Evolutionary conservation across 2,888 invertebrate species (phyloP).

Genomic region (Cerastis leucographa): DNA sequence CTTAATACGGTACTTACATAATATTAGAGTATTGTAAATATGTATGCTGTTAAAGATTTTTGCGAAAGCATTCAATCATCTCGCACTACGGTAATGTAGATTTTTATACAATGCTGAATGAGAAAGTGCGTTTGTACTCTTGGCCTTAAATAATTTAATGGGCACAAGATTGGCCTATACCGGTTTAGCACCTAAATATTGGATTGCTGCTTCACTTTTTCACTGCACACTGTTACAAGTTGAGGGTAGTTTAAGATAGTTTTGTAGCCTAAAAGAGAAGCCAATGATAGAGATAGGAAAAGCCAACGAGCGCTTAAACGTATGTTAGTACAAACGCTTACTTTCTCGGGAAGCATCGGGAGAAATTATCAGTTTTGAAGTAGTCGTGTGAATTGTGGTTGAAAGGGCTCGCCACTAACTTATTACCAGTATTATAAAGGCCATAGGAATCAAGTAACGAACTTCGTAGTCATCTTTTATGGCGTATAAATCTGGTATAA

Average conservation of each 20-base stretch:
- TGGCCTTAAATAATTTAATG: slow-evolving; percentile 30
- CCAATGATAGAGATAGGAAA: slow-evolving; percentile 19
- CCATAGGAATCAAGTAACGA: neutral
- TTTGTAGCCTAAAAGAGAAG: slow-evolving; percentile 22
- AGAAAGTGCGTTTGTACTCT: slow-evolving; percentile 61
- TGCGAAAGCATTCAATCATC: slow-evolving; percentile 53
- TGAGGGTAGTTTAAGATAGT: slow-evolving; percentile 14
- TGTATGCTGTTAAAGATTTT: slow-evolving; percentile 69
- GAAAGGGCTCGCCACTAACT: slow-evolving; percentile 33
- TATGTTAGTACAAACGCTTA: slow-evolving; percentile 49
- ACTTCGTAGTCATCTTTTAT: neutral
- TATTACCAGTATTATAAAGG: neutral
- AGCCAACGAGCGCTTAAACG: slow-evolving; percentile 20
- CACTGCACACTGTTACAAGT: slow-evolving; percentile 14
- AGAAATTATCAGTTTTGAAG: slow-evolving; percentile 49
- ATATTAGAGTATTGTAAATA: slow-evolving; percentile 64
- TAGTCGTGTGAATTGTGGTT: slow-evolving; percentile 56
- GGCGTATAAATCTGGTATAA: neutral
- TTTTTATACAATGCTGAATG: slow-evolving; percentile 58
- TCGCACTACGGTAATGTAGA: slow-evolving; percentile 60
- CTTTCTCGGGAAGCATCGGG: slow-evolving; percentile 48
- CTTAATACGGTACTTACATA: slow-evolving; percentile 58
- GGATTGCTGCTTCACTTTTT: slow-evolving; percentile 29
- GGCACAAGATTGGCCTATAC: slow-evolving; percentile 28
- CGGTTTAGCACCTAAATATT: slow-evolving; percentile 26